Conservation (phyloP, 2,797 vertebrate genomes). For the Antrozous pallidus region DNA sequence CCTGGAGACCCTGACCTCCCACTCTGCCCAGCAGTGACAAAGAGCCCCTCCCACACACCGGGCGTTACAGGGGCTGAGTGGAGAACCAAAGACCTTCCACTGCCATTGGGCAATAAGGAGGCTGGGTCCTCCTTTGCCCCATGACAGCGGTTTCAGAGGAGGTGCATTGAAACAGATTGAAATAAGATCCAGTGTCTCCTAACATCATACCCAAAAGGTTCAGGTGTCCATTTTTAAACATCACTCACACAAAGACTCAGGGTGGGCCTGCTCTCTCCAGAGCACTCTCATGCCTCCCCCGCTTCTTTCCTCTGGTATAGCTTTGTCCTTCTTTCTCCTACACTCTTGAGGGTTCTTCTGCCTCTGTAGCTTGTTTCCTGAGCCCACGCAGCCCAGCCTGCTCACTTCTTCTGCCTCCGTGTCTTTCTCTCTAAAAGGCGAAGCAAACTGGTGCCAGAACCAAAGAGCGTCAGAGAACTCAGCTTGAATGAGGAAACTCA, state of each 20-base stretch:
- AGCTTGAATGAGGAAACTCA: background rate
- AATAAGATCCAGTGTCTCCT: background rate
- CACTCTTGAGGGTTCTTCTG: background rate
- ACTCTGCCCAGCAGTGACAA: background rate
- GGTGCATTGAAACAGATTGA: background rate
- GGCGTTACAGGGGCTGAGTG: background rate
- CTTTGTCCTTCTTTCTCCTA: background rate
- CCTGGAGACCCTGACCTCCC: background rate
- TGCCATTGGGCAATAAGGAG: background rate
- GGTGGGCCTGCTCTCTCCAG: background rate
- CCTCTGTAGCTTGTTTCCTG: background rate
- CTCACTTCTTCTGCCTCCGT: background rate
- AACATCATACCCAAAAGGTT: background rate
- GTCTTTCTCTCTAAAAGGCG: background rate
- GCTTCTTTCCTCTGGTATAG: background rate
- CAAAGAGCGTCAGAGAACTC: background rate
- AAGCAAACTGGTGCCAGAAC: background rate
- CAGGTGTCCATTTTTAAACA: background rate
- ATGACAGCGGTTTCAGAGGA: background rate
- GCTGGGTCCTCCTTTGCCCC: background rate
- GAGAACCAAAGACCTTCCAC: background rate
- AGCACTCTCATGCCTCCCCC: background rate
- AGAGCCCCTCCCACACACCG: background rate
- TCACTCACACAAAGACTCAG: background rate
- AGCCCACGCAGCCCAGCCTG: background rate